Evolutionary conservation across 2,113 vertebrate genomes (phyloP), one percentile per base, ranked within the genome.

Genomic region (Orthonyx spaldingii): DNA sequence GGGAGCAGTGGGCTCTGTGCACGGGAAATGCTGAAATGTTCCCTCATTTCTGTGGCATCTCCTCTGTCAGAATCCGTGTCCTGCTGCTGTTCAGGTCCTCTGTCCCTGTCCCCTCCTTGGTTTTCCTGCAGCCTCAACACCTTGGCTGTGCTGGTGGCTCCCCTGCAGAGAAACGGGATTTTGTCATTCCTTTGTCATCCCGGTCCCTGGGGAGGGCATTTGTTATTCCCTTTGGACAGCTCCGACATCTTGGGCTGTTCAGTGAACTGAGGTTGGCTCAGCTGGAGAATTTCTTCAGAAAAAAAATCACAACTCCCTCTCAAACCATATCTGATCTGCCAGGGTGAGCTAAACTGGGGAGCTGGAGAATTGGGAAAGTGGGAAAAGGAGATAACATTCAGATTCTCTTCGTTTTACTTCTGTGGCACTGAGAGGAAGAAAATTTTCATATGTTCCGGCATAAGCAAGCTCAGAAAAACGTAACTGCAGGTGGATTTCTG

Each of bases 381-480:
- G 32, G 53, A 32, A 69, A 84, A 46, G 13, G 21, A 56, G 59
- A 13, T 2, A 41, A 57, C 15, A 53, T 7, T 49, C 82, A 84
- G 23, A 6, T 47, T 30, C 4, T 13, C 16, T 16, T 13, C 16
- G 8, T 70, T 74, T 30, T 18, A 12, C 12, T 50, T 39, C 2
- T 6, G 20, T 35, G 16, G 23, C 26, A 10, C 47, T 14, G 7
- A 4, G 1, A 50, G 57, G 8, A 64, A 37, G 20, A 49, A 18
- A 26, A 63, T 32, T n/a, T 11, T 44, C 6, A 5, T 11, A 1
- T 0, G 0, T 46, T 52, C 37, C 55, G 11, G 10, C 33, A 10
- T 2, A 5, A 61, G 2, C 9, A 32, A 69, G 23, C 9, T 37
- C 21, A 72, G 30, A 1, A 17, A 47, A 59, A 3, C 1, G 0